Base-by-base conservation (phyloP, 2,113 vertebrate species). In the Tylochromis polylepis region DNA sequence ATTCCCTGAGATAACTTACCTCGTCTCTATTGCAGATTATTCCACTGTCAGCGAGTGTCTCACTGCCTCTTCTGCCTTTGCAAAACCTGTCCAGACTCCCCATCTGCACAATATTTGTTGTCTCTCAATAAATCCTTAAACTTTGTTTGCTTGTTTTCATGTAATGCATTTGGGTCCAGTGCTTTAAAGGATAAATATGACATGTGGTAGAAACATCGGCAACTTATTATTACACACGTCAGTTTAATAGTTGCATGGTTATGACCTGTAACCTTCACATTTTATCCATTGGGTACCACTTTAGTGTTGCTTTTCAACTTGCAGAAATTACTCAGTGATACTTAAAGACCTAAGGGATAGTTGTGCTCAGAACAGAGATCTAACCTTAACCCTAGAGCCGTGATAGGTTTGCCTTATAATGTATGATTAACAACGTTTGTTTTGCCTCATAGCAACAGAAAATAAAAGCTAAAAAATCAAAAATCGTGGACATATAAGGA, bases 211-310 rank as follows among this genome's bases (percentile, higher is more conserved):
- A 72, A 72, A 46, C 41, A 72, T 46, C 22, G 46, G 15, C 67
- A 7, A 46, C 22, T 18, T 72, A 1, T 24, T 70, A 43, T 24
- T 70, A 43, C n/a, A 27, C 15, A 38, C 8, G 15, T 16, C 65
- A 0, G 12, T 70, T 43, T 70, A n/a, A 3, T 70, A n/a, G n/a
- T 43, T 70, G 12, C n/a, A 43, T 70, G 36, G 65, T 24, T 70
- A 16, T 41, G 65, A 70, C 65, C 65, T 41, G 5, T 6, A 70
- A 43, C n/a, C 12, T 70, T 43, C 12, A 70, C 36, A 43, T 1
- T 70, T 43, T 70, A 70, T 24, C 65, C 36, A 43, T n/a, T 70
- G 65, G 1, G 8, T 4, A 43, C 36, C 0, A 0, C 65, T 70
- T 43, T 43, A 15, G 3, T 43, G 36, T 41, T 70, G 0, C 65